Conservation (phyloP, 2,888 invertebrate genomes). For the Amiota minor region DNA sequence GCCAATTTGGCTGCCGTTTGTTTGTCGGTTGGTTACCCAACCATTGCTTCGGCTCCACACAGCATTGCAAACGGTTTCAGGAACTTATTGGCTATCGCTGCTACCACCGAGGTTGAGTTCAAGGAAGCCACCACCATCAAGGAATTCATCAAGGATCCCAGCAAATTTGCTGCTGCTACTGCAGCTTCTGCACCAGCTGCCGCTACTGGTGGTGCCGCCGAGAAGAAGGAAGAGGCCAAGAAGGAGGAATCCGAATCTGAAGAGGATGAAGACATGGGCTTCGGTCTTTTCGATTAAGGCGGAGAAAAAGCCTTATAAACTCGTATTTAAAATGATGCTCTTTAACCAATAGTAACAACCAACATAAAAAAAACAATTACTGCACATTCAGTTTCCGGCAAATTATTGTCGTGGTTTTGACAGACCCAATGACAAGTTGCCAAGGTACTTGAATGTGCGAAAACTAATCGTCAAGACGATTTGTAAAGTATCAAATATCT, state of each 20-base stretch:
- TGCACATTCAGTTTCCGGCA: constrained; percentile 48
- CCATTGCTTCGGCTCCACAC: constrained; percentile 96
- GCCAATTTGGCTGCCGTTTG: constrained; percentile 95
- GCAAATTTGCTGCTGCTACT: constrained; percentile 87
- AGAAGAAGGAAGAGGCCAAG: constrained; percentile 82
- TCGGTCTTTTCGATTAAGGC: constrained; percentile 91
- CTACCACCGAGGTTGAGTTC: constrained; percentile 96
- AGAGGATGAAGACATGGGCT: constrained; percentile 95
- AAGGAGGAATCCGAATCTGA: constrained; percentile 87
- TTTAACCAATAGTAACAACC: constrained; percentile 16
- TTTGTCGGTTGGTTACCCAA: constrained; percentile 95
- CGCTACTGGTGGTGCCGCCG: constrained; percentile 79
- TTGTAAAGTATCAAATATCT: constrained; percentile 3
- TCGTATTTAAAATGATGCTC: constrained; percentile 25
- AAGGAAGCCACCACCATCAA: constrained; percentile 94
- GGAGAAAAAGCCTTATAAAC: not conserved
- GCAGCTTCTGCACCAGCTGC: constrained; percentile 78
- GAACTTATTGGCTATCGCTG: constrained; percentile 96
- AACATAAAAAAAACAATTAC: constrained; percentile 21
- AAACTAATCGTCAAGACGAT: constrained; percentile 25
- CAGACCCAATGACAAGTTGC: constrained; percentile 72
- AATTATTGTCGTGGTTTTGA: constrained; percentile 72
- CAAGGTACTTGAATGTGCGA: not conserved
- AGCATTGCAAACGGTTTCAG: constrained; percentile 98
- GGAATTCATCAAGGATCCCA: constrained; percentile 95